phyloP scores from a whole-genome alignment of 2,113 vertebrate genomes.

The Piliocolobus tephrosceles region DNA sequence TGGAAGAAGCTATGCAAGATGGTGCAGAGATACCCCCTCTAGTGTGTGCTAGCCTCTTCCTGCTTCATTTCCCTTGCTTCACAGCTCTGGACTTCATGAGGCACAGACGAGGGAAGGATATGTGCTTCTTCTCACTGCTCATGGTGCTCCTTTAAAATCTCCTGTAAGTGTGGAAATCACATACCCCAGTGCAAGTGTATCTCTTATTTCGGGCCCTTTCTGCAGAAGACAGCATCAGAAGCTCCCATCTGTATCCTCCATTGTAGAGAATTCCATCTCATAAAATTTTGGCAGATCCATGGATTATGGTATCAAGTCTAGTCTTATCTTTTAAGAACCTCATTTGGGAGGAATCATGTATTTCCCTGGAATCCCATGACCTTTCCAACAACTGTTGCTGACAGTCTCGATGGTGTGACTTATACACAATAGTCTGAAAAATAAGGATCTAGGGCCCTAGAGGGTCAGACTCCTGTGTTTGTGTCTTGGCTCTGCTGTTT shows the following conservation, averaged over 20 bases:
- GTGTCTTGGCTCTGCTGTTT: neutral
- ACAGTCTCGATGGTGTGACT: neutral
- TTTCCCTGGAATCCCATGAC: neutral
- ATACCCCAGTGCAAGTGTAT: rapidly evolving
- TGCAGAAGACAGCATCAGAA: neutral
- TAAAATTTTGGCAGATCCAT: neutral
- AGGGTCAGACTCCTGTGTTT: neutral
- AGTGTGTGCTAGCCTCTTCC: neutral
- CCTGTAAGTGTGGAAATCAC: neutral
- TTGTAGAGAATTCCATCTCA: neutral
- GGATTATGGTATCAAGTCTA: neutral
- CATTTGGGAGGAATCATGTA: neutral
- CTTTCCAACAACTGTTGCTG: neutral
- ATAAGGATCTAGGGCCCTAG: neutral
- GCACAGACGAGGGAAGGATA: neutral
- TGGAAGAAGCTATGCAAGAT: too few relatives aligned
- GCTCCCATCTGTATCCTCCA: neutral
- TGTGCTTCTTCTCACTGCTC: neutral
- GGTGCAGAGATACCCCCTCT: too few relatives aligned
- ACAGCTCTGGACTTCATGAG: neutral
- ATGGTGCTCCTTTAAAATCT: neutral
- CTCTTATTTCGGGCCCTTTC: neutral
- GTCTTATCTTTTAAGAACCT: neutral
- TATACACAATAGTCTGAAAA: neutral
- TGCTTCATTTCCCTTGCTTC: too few relatives aligned